Conservation (phyloP, 2,797 vertebrate species). For the Eulemur rubriventer region DNA sequence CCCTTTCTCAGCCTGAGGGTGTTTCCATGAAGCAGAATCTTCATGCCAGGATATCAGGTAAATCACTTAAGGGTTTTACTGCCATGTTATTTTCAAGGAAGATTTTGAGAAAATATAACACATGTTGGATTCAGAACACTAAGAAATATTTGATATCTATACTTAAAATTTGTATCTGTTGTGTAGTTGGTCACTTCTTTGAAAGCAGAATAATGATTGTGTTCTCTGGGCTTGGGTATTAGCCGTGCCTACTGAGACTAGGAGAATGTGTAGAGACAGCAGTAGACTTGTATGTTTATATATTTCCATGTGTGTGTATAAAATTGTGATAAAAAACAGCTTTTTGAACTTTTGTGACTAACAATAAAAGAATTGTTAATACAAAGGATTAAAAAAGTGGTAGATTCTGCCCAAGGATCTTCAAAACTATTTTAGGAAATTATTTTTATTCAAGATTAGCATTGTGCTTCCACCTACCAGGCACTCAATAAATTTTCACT, state of each 20-base stretch:
- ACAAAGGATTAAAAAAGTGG: neutral
- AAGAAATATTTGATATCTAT: conserved; percentile 26
- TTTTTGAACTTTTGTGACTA: neutral
- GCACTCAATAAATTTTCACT: neutral
- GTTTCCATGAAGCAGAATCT: conserved; percentile 87
- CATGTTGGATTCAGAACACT: neutral
- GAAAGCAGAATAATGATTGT: neutral
- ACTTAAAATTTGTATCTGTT: neutral
- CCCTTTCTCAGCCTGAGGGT: neutral
- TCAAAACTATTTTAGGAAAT: neutral
- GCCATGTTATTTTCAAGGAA: neutral
- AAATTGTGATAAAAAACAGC: neutral
- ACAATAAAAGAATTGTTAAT: neutral
- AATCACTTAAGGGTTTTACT: conserved; percentile 45
- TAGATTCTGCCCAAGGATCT: neutral
- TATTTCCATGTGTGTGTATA: neutral
- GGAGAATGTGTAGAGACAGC: neutral
- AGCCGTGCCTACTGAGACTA: neutral
- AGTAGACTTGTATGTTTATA: neutral
- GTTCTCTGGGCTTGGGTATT: neutral
- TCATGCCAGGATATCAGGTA: conserved; percentile 94
- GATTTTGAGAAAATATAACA: neutral
- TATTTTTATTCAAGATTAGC: conserved; percentile 21
- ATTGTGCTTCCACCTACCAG: neutral
- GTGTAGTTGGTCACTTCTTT: neutral